A percentile compares a stretch with the other conserved stretches of the same genome.
phyloP scores from a whole-genome alignment of 2,888 invertebrate species.

The Agrypnus murinus region DNA sequence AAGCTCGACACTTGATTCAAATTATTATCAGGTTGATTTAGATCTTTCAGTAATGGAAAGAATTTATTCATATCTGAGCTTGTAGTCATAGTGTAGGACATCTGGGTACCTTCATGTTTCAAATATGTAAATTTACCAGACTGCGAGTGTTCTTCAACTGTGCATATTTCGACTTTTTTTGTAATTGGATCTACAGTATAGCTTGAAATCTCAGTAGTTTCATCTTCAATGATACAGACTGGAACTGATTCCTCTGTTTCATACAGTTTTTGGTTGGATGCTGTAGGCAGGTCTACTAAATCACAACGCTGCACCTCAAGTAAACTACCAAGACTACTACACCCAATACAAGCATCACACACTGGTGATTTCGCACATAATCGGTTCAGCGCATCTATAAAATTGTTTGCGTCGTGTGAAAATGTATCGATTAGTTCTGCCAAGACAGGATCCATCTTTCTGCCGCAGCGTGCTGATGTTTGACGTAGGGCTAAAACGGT shows the following conservation, averaged over 20 bases:
- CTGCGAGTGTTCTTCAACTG: conserved; percentile 2
- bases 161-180: not conserved
- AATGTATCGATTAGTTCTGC: not conserved
- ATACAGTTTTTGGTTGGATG: too few species aligned
- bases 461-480: not conserved
- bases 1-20: too few species aligned
- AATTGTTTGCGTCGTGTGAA: not conserved
- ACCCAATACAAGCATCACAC: too few species aligned
- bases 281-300: too few species aligned
- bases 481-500: not conserved
- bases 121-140: not conserved
- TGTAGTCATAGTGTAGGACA: too few species aligned
- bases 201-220: not conserved
- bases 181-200: not conserved
- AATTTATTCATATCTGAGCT: too few species aligned
- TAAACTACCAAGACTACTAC: too few species aligned
- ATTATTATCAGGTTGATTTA: too few species aligned
- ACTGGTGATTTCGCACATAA: too few species aligned
- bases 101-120: conserved; percentile 1
- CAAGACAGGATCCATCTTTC: not conserved
- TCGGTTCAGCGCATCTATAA: too few species aligned
- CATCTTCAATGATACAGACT: conserved; percentile 9
- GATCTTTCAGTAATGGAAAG: too few species aligned
- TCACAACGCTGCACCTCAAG: too few species aligned
- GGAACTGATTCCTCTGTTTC: not conserved